Conservation (phyloP, 2,113 vertebrate species). For the Paramisgurnus dabryanus region DNA sequence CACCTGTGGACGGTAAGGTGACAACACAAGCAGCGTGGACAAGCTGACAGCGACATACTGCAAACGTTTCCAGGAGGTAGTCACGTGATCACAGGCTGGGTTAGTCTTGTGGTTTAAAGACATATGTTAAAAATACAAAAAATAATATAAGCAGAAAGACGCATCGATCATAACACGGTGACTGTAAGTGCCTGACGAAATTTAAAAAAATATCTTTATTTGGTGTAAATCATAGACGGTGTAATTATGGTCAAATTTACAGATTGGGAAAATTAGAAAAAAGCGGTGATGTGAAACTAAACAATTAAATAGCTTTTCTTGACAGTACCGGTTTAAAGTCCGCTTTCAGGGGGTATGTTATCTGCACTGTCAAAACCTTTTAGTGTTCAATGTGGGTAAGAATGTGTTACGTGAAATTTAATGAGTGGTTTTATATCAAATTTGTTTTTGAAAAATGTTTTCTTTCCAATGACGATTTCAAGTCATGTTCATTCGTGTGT, state of each 20-base stretch:
- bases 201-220: too few relatives aligned
- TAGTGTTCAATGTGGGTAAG: background rate
- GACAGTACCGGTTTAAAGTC: conserved; percentile 4
- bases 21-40: conserved; percentile 13
- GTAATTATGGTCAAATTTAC: background rate
- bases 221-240: background rate
- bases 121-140: too few relatives aligned
- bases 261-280: background rate
- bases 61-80: conserved; percentile 28
- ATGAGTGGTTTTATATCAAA: background rate
- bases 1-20: conserved; percentile 20
- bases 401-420: background rate
- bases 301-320: background rate
- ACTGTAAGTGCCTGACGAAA: too few relatives aligned
- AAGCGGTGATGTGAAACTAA: conserved; percentile 7
- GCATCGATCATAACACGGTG: too few relatives aligned
- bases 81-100: conserved; percentile 5
- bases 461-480: too few relatives aligned
- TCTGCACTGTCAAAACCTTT: background rate
- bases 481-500: background rate
- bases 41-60: background rate
- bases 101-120: conserved; percentile 22
- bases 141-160: too few relatives aligned
- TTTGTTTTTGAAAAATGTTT: too few relatives aligned
- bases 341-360: background rate